Conservation (phyloP, 2,888 invertebrate species). For the Vanessa cardui region DNA sequence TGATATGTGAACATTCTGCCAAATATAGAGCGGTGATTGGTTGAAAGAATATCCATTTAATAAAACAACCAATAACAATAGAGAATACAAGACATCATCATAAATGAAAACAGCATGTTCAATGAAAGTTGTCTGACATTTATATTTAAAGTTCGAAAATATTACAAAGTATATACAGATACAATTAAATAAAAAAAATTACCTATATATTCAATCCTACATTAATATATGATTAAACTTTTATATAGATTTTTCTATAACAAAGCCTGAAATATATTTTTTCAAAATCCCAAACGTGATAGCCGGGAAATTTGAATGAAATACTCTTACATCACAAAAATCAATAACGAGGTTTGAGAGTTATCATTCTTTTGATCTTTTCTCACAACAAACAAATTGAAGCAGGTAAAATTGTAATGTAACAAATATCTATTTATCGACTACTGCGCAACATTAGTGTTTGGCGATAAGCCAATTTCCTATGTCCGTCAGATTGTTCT, state of each 20-base stretch:
- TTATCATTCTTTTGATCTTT: conserved; percentile 7
- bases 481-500: conserved; percentile 52
- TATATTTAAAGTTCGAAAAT: neutral
- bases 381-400: conserved; percentile 6
- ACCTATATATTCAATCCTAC: neutral
- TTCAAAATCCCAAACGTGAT: conserved; percentile 30
- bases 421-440: neutral
- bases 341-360: conserved; percentile 46
- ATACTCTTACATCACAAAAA: conserved; percentile 51
- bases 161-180: neutral
- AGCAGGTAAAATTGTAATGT: neutral
- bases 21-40: neutral
- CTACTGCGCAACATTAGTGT: conserved; percentile 11
- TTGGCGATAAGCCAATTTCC: conserved; percentile 41
- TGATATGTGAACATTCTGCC: neutral
- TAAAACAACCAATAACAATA: conserved; percentile 5
- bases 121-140: neutral
- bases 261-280: conserved; percentile 7
- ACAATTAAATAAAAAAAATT: neutral
- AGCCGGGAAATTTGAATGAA: conserved; percentile 53
- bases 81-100: neutral
- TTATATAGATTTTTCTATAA: neutral
- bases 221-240: conserved; percentile 1
- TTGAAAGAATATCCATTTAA: neutral
- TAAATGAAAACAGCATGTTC: neutral